Percentiles rank a stretch among this genome's conserved stretches.
Conservation (phyloP, 2,888 invertebrate species). For the Galerucella pusilla region DNA sequence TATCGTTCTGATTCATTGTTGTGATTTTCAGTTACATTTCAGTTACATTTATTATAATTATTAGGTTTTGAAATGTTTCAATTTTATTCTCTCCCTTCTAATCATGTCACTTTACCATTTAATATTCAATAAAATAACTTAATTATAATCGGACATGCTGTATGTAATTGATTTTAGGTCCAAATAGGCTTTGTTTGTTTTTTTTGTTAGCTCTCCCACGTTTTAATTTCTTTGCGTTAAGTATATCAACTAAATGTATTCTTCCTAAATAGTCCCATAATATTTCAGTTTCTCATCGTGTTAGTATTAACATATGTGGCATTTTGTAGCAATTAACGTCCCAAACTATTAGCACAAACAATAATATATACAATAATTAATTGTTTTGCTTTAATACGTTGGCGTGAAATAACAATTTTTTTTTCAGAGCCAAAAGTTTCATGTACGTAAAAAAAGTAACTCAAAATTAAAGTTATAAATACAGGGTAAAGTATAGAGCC, state of each 20-base stretch:
- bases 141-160: neutral
- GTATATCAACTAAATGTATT: neutral
- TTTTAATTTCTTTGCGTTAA: constrained; percentile 1
- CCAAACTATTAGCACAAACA: neutral
- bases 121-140: neutral
- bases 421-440: neutral
- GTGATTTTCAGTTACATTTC: no score
- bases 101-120: neutral
- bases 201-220: neutral
- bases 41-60: no score
- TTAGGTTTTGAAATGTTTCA: neutral
- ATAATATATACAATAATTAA: constrained; percentile 6
- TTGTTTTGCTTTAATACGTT: neutral
- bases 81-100: neutral
- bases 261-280: neutral
- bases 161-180: neutral
- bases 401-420: neutral
- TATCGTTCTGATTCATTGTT: no score
- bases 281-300: neutral
- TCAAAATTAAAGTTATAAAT: no score
- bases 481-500: no score
- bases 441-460: neutral
- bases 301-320: constrained; percentile 7
- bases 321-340: constrained; percentile 10
- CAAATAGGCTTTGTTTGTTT: neutral